Conservation (phyloP, 2,797 vertebrate species). For the Peromyscus aztecus region DNA sequence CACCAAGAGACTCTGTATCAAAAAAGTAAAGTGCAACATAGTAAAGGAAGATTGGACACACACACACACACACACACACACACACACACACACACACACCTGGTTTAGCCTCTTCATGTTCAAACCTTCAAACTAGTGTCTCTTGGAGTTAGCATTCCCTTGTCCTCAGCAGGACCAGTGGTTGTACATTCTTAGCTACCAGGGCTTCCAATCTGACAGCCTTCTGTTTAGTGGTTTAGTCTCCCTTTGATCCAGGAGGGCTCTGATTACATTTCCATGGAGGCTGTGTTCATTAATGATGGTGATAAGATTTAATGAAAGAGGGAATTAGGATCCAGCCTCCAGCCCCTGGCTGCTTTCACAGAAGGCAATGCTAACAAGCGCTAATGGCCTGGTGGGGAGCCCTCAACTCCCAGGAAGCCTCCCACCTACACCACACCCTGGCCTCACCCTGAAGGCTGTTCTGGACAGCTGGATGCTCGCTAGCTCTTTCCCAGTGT, state of each 20-base stretch:
- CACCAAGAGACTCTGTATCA: neutral
- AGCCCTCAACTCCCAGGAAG: neutral
- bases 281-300: constrained; percentile 30
- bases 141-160: neutral
- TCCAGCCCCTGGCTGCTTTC: neutral
- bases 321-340: constrained; percentile 12
- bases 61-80: neutral
- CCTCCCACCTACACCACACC: neutral
- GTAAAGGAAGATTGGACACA: neutral
- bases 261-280: neutral
- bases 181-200: neutral
- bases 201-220: constrained; percentile 17
- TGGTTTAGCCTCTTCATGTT: neutral
- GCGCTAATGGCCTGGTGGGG: neutral
- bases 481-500: neutral
- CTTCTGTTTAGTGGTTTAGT: neutral
- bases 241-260: constrained; percentile 27
- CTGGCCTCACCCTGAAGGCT: neutral
- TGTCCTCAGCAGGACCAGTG: neutral
- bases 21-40: neutral
- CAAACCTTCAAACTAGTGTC: neutral
- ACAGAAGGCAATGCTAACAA: neutral
- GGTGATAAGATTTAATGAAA: constrained; percentile 46
- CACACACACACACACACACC: neutral
- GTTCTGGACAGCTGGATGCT: neutral